These are phyloP conservation scores for Oryzias melastigma DNA, from an alignment of 2,113 vertebrate species.

Conservation along the genomic window DNA sequence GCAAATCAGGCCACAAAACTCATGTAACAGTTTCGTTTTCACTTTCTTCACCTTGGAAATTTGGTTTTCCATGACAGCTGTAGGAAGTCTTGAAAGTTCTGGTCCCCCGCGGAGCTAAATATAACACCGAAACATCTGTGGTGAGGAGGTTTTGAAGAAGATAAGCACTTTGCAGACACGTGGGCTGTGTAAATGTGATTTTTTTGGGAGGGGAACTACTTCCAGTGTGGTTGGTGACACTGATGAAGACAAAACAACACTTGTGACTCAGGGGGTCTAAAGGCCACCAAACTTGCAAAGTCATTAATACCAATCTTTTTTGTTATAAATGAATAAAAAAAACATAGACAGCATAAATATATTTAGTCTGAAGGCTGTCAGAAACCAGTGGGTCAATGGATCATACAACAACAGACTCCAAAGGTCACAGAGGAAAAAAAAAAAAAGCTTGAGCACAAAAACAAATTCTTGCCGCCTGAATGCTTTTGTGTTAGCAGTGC, in stretches of 20 bases:
- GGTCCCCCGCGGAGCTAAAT: slow-evolving; percentile 52
- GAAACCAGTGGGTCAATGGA: slow-evolving; percentile 48
- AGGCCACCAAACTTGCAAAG: slow-evolving; percentile 13
- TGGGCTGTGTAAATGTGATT: slow-evolving; percentile 36
- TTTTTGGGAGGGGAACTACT: slow-evolving; percentile 17
- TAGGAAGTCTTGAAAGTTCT: slow-evolving; percentile 26
- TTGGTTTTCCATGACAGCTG: slow-evolving; percentile 32
- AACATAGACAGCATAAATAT: slow-evolving; percentile 15
- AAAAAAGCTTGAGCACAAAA: slow-evolving; percentile 28
- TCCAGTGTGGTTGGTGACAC: slow-evolving; percentile 24
- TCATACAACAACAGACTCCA: slow-evolving; percentile 47
- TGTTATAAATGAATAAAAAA: not conserved
- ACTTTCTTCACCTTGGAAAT: slow-evolving; percentile 38
- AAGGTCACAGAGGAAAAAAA: slow-evolving; percentile 25
- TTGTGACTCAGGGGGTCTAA: slow-evolving; percentile 13
- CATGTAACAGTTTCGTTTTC: slow-evolving; percentile 29
- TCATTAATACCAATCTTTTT: slow-evolving; percentile 37
- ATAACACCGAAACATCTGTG: slow-evolving; percentile 50
- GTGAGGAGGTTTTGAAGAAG: slow-evolving; percentile 43
- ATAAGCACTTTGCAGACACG: slow-evolving; percentile 38
- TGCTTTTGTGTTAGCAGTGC: slow-evolving; percentile 44
- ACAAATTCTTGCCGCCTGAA: slow-evolving; percentile 55
- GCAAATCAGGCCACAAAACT: slow-evolving; percentile 12
- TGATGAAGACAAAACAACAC: slow-evolving; percentile 10
- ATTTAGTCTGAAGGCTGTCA: slow-evolving; percentile 48